These are phyloP conservation scores for Girardia tigrina DNA, from an alignment of 2,888 invertebrate genomes.

Conservation along the genomic window DNA sequence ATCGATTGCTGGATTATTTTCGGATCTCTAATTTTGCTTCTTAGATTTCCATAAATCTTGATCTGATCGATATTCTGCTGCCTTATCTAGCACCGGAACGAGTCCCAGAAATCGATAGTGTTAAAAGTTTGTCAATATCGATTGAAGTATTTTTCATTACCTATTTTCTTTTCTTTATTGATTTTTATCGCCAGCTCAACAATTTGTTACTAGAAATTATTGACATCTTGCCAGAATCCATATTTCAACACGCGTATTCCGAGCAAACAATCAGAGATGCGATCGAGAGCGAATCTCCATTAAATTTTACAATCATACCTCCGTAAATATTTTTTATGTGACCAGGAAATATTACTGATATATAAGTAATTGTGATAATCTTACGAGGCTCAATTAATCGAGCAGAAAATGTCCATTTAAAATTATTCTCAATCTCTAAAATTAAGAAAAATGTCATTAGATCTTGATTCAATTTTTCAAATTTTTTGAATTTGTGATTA, in stretches of 20 bases:
- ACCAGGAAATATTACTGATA: too few species aligned
- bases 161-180: background rate
- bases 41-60: background rate
- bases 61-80: background rate
- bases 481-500: too few species aligned
- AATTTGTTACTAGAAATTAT: background rate
- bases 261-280: background rate
- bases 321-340: background rate
- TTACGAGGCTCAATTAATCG: too few species aligned
- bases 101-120: slow-evolving; percentile 32
- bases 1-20: background rate
- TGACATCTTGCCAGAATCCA: background rate
- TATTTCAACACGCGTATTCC: background rate
- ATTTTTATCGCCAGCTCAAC: background rate
- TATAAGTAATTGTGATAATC: too few species aligned
- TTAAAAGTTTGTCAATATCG: slow-evolving; percentile 10
- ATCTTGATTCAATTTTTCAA: too few species aligned
- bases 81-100: background rate
- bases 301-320: background rate
- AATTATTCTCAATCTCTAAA: too few species aligned
- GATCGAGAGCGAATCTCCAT: background rate
- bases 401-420: too few species aligned
- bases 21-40: too few species aligned
- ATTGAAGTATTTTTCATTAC: background rate
- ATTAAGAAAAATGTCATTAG: too few species aligned